Evolutionary conservation across 2,797 vertebrate genomes (phyloP).

Genomic region (Molothrus ater): DNA sequence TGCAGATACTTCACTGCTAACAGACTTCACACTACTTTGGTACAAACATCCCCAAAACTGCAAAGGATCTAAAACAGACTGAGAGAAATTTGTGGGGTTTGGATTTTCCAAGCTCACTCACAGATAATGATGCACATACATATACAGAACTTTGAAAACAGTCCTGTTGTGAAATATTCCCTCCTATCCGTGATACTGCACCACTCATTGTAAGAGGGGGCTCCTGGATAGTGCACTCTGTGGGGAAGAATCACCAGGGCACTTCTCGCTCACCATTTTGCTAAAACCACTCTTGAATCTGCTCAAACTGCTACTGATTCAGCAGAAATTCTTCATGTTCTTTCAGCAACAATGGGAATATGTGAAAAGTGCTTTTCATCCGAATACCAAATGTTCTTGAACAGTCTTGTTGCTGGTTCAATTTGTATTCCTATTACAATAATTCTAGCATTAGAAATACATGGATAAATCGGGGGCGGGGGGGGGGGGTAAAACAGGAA

Average conservation of each 20-base stretch:
- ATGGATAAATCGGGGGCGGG: not conserved
- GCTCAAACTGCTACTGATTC: not conserved
- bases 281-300: not conserved
- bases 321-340: not conserved
- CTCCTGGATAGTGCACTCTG: not conserved
- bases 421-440: constrained; percentile 30
- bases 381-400: constrained; percentile 10
- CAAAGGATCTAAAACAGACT: not conserved
- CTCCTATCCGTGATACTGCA: not conserved
- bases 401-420: not conserved
- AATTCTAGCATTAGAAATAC: not conserved
- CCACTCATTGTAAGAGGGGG: not conserved
- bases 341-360: not conserved
- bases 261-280: not conserved
- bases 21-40: not conserved
- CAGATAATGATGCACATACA: not conserved
- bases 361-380: not conserved
- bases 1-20: not conserved
- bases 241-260: not conserved
- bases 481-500: not conserved
- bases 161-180: not conserved
- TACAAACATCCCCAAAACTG: constrained; percentile 9
- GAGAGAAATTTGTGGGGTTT: not conserved
- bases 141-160: not conserved
- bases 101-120: not conserved